These are phyloP conservation scores for Astreopora myriophthalma DNA, from an alignment of 64 coral and sea anemone species.

Conservation along the genomic window DNA sequence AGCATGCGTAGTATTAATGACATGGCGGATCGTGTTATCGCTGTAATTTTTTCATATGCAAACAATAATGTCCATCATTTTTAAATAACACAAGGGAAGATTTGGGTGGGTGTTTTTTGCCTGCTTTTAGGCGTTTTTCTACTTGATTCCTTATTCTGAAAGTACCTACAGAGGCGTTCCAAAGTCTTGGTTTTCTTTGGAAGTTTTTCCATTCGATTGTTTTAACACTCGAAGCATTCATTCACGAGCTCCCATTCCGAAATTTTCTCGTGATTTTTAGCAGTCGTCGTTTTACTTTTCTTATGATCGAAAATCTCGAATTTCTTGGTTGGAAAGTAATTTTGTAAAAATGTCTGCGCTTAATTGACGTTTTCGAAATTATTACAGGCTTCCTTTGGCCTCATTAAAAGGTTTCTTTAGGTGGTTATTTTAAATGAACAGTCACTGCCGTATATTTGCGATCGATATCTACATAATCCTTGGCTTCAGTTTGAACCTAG, in stretches of 20 bases:
- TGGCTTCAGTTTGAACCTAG: neutral
- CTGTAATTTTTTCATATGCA: conserved; percentile 80
- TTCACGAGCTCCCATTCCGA: neutral
- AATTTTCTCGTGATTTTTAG: neutral
- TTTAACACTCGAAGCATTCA: neutral
- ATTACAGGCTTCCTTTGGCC: neutral
- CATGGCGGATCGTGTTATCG: conserved; percentile 23
- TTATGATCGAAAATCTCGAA: neutral
- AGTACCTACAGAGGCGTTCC: too few relatives aligned
- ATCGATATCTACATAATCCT: neutral
- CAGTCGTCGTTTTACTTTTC: neutral
- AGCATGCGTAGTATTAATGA: conserved; percentile 3
- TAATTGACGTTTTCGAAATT: neutral
- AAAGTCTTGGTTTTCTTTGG: neutral
- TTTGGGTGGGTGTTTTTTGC: conserved; percentile 26
- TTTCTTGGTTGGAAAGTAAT: neutral
- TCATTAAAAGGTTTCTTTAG: neutral
- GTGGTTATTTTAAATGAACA: conserved; percentile 18
- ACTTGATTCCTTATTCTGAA: neutral
- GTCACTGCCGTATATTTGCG: neutral
- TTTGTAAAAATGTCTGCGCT: neutral
- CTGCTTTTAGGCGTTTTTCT: neutral
- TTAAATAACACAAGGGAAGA: conserved; percentile 10
- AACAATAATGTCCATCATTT: conserved; percentile 89
- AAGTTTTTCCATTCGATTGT: neutral